Evolutionary conservation across 2,888 invertebrate genomes (phyloP), one percentile per base, ranked within the genome.

Genomic region (Bhutanitis thaidina): DNA sequence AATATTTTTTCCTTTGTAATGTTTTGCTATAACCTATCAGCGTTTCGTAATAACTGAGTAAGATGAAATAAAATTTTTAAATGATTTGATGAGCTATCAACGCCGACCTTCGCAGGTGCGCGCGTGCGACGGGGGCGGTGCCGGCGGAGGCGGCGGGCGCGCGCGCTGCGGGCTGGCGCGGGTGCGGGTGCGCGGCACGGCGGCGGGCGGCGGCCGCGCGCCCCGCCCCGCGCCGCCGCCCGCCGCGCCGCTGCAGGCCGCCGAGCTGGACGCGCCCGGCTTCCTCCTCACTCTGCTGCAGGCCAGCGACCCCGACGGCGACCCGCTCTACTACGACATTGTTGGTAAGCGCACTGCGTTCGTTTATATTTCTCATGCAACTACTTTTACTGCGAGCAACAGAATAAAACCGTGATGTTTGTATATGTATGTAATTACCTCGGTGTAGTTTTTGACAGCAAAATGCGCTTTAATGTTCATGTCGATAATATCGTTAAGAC

Each of bases 311-410:
- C 93, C 93, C 47, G 98, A 98, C 74, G 93, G 93, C 38, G 96
- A 98, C 74, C 91, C 93, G 34, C 90, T 99, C 60, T 98, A 97
- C 95, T 98, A 95, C 80, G 94, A 95, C 69, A 98, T 99, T 58
- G 92, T 93, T 53, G 94, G 95, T 96, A 78, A 88, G 93, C 13
- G 8, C 37, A 5, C 13, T n/a, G n/a, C n/a, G n/a, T n/a, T n/a
- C n/a, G n/a, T n/a, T n/a, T n/a, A n/a, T n/a, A n/a, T n/a, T n/a
- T n/a, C n/a, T n/a, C n/a, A n/a, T n/a, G n/a, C n/a, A n/a, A n/a
- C n/a, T n/a, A n/a, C n/a, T n/a, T n/a, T n/a, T n/a, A n/a, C n/a
- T n/a, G n/a, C n/a, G n/a, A n/a, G n/a, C n/a, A n/a, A n/a, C n/a
- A n/a, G n/a, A n/a, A n/a, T n/a, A n/a, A n/a, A n/a, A n/a, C n/a